Conservation (phyloP, 2,888 invertebrate genomes). For the Rhimphoctona megacephalus region DNA sequence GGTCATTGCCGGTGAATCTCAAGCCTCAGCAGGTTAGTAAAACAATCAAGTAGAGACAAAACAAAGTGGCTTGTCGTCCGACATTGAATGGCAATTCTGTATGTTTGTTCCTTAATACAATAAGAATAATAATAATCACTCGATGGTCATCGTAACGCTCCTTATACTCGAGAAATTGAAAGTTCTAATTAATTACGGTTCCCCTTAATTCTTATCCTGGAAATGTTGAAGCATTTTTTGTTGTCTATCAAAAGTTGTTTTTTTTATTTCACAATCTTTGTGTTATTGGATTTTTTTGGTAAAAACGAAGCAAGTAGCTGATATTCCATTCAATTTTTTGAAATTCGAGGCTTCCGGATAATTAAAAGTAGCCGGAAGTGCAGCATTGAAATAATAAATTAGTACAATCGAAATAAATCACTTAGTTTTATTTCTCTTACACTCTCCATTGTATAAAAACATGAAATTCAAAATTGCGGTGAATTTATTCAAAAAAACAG, state of each 20-base stretch:
- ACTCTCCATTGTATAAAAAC: not conserved
- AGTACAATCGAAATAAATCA: not conserved
- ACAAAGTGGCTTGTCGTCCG: slow-evolving; percentile 1
- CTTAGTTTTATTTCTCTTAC: not conserved
- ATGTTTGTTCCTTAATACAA: slow-evolving; percentile 8
- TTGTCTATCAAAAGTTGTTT: not conserved
- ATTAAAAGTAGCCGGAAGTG: not conserved
- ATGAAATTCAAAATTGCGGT: not conserved
- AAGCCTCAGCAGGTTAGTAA: slow-evolving; percentile 5
- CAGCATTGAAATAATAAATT: not conserved
- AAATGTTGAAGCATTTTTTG: slow-evolving; percentile 4
- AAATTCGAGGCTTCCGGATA: not conserved
- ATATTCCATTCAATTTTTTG: slow-evolving; percentile 17
- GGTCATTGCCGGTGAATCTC: slow-evolving; percentile 14
- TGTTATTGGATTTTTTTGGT: slow-evolving; percentile 8
- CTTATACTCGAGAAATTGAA: slow-evolving; percentile 30
- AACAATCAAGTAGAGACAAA: slow-evolving; percentile 37
- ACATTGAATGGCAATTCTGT: slow-evolving; percentile 13
- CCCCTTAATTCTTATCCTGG: not conserved
- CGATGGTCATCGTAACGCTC: slow-evolving; percentile 24
- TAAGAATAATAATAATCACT: slow-evolving; percentile 35
- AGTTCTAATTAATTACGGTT: slow-evolving; percentile 36
- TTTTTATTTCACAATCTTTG: not conserved
- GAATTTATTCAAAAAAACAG: not conserved
- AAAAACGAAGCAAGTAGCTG: slow-evolving; percentile 15